Base-by-base conservation (phyloP, 2,888 invertebrate genomes). In the Drosophila incognita region DNA sequence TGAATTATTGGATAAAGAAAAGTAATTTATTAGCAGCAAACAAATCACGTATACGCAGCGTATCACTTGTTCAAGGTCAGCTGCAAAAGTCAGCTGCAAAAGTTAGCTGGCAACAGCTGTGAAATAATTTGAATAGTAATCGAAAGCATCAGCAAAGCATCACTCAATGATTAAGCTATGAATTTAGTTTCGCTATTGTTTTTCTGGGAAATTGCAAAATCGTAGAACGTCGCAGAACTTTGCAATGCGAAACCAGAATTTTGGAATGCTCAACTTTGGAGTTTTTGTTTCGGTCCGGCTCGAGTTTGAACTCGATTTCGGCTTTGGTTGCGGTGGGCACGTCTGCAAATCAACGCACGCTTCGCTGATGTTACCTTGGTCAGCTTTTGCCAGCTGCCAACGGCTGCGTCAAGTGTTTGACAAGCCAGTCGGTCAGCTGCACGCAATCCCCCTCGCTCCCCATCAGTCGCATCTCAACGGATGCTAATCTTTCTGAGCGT, bases 361-460 rank as follows among this genome's bases (percentile, higher is more conserved):
- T 80, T 63, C 71, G 53, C 78, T 82, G 75, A 73, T 70, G 72
- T 83, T 83, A 83, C 83, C 83, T 83, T 83, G 83, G 81, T 73
- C 67, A 73, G 69, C 78, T 15, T 46, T 57, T 42, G 57, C 57
- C 40, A 67, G 59, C 74, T n/a, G 60, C 71, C 54, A n/a, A 64
- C 48, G 54, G 61, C 80, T 46, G 56, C 63, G 67, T 72, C 88
- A 79, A 85, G 81, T 88, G 88, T 76, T 82, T 83, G 88, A 83
- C 88, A 82, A 74, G 82, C 82, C 74, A 56, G 57, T 54, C 52
- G 49, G 31, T 57, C 56, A 56, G 57, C 69, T 38, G 65, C 72
- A 67, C 64, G 59, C 62, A 31, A 4, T 2, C 13, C 46, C 21
- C 33, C 13, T 13, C 36, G 13, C 42, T 5, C 21, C 18, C 48